Conservation (phyloP, 2,113 vertebrate genomes). For the Hippocampus guttulatus region DNA sequence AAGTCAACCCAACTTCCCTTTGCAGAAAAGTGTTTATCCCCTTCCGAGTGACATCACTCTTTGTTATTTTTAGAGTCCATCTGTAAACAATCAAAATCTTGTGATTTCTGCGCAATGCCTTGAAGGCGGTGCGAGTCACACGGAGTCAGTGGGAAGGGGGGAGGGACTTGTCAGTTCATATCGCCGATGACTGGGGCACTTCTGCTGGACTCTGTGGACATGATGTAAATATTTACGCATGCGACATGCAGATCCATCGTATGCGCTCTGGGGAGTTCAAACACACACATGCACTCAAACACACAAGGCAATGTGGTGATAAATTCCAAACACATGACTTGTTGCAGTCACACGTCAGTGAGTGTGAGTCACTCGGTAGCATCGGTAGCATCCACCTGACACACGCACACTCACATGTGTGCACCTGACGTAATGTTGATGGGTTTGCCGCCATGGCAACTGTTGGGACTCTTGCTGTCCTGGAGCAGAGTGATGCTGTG, state of each 20-base stretch:
- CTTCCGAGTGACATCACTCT: neutral
- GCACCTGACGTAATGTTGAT: conserved; percentile 63
- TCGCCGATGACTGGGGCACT: conserved; percentile 18
- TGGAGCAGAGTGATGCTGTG: conserved; percentile 61
- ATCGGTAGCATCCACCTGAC: conserved; percentile 57
- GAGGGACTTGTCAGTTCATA: conserved; percentile 31
- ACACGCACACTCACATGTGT: conserved; percentile 36
- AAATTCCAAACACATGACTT: conserved; percentile 52
- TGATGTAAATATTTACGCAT: conserved; percentile 64
- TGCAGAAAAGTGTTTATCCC: conserved; percentile 8
- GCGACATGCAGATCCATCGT: conserved; percentile 49
- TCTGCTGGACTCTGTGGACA: conserved; percentile 38
- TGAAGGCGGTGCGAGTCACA: conserved; percentile 35
- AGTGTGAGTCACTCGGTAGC: conserved; percentile 62
- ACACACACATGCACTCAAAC: neutral
- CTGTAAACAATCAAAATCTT: conserved; percentile 10
- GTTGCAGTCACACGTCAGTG: conserved; percentile 49
- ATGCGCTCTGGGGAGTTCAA: conserved; percentile 46
- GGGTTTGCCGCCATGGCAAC: conserved; percentile 69
- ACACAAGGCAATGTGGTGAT: conserved; percentile 39
- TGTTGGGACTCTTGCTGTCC: conserved; percentile 66
- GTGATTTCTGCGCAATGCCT: neutral
- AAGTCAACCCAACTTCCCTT: conserved; percentile 6
- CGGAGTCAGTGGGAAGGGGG: neutral
- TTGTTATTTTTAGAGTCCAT: neutral